Evolutionary conservation across 2,113 vertebrate genomes (phyloP).

Genomic region (Cyanoliseus patagonus): DNA sequence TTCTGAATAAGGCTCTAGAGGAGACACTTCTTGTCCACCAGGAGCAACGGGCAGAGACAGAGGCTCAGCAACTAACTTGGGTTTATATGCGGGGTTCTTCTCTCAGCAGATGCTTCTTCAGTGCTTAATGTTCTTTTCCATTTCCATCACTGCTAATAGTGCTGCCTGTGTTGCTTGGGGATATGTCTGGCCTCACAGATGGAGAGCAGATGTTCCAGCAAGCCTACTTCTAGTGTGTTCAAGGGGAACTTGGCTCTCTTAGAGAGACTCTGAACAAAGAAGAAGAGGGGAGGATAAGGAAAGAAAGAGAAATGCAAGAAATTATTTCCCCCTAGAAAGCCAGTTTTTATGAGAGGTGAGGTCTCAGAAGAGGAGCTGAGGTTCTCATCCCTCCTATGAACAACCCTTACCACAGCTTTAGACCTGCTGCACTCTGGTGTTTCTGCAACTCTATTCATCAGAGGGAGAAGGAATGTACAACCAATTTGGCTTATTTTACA

Average conservation of each 20-base stretch:
- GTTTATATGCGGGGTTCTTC: not conserved
- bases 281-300: not conserved
- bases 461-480: not conserved
- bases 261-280: not conserved
- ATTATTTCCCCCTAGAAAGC: not conserved
- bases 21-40: not conserved
- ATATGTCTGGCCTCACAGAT: slow-evolving; percentile 53
- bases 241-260: slow-evolving; percentile 5
- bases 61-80: not conserved
- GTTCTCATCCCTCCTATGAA: not conserved
- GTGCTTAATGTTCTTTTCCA: not conserved
- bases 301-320: not conserved
- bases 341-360: not conserved
- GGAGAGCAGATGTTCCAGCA: slow-evolving; percentile 61
- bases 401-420: not conserved
- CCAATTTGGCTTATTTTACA: not conserved
- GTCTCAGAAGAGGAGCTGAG: not conserved
- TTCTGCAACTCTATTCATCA: not conserved
- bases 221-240: slow-evolving; percentile 2
- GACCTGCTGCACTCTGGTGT: not conserved
- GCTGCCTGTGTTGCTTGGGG: slow-evolving; percentile 26
- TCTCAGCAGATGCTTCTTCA: slow-evolving; percentile 38
- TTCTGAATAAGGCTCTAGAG: not conserved
- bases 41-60: not conserved
- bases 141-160: slow-evolving; percentile 16